These are phyloP conservation scores for Centropus unirufus DNA, from an alignment of 2,113 vertebrate species.

Conservation along the genomic window DNA sequence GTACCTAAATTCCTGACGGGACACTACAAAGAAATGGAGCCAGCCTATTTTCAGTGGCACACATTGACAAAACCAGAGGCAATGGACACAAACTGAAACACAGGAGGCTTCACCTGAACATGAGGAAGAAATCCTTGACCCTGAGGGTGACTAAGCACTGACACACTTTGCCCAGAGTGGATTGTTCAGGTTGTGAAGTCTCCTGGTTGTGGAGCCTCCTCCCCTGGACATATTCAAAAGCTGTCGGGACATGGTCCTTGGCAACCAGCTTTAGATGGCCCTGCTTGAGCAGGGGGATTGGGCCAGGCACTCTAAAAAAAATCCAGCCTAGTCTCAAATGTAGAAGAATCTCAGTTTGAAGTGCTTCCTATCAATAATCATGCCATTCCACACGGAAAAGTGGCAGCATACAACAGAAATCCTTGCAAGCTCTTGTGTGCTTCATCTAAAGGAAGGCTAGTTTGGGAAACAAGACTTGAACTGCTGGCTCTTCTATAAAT, in stretches of 20 bases:
- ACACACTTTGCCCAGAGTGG: background rate
- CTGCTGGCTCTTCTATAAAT: background rate
- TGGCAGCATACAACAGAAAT: background rate
- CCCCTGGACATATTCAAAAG: background rate
- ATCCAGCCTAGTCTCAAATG: background rate
- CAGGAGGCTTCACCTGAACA: background rate
- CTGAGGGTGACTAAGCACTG: background rate
- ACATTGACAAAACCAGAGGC: background rate
- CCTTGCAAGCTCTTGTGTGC: background rate
- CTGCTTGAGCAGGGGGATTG: background rate
- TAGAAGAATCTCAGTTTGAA: background rate
- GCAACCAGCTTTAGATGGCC: background rate
- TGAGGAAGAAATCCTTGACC: background rate
- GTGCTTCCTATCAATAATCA: background rate
- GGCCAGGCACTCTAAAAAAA: background rate
- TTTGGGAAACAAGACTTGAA: background rate
- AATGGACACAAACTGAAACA: background rate
- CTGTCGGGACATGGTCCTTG: background rate
- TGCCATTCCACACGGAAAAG: background rate
- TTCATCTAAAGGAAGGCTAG: background rate
- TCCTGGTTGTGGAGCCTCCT: background rate
- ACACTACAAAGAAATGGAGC: background rate
- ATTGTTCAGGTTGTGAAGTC: background rate
- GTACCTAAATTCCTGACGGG: background rate
- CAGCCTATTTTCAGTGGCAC: constrained; percentile 17